phyloP scores from a whole-genome alignment of 2,113 vertebrate genomes.

The Butastur rufipennis region DNA sequence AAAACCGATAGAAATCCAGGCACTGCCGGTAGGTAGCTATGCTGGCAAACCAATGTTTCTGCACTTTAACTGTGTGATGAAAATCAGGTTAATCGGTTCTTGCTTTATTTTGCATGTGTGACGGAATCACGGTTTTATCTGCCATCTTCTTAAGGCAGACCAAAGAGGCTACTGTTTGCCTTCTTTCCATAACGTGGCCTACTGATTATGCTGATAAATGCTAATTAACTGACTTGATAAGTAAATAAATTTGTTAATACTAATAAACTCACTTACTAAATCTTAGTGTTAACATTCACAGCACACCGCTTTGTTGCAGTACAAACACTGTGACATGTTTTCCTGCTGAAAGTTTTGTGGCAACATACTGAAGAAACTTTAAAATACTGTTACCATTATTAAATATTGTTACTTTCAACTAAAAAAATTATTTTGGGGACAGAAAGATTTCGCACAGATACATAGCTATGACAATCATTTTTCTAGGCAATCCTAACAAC shows the following conservation, averaged over 20 bases:
- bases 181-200: not conserved
- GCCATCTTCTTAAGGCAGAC: not conserved
- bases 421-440: not conserved
- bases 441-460: not conserved
- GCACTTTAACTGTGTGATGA: not conserved
- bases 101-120: not conserved
- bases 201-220: not conserved
- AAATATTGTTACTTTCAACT: not conserved
- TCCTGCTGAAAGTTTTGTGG: not conserved
- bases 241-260: not conserved
- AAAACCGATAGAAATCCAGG: conserved; percentile 78
- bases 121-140: not conserved
- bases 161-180: not conserved
- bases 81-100: conserved; percentile 22
- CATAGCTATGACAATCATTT: not conserved
- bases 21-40: conserved; percentile 74
- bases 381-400: not conserved
- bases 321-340: not conserved
- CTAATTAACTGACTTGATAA: not conserved
- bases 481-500: not conserved
- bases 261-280: not conserved
- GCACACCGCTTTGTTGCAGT: not conserved
- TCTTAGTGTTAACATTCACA: conserved; percentile 12
- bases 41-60: conserved; percentile 4
- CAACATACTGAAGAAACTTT: not conserved